Percentiles rank a stretch among this genome's conserved stretches.
These are phyloP conservation scores for Serilophus lunatus DNA, from an alignment of 2,113 vertebrate species.

Conservation along the genomic window DNA sequence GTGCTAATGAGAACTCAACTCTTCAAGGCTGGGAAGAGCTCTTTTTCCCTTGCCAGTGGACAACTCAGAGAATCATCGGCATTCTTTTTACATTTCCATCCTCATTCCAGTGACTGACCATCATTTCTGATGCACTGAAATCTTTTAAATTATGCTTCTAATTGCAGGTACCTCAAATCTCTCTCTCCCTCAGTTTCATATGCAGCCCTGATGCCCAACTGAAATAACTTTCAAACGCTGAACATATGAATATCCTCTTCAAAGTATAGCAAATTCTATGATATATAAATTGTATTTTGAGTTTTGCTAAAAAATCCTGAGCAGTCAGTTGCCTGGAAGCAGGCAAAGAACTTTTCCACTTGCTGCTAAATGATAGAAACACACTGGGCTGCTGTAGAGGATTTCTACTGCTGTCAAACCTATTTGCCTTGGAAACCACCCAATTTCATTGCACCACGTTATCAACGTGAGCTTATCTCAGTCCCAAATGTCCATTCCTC, in stretches of 20 bases:
- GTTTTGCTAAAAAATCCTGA: not conserved
- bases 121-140: not conserved
- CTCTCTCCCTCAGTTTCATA: not conserved
- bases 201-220: not conserved
- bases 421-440: slow-evolving; percentile 27
- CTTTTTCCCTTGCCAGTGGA: not conserved
- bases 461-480: slow-evolving; percentile 8
- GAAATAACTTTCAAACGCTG: not conserved
- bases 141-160: not conserved
- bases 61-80: not conserved
- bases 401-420: not conserved
- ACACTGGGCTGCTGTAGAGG: not conserved
- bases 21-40: not conserved
- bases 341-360: slow-evolving; percentile 10
- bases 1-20: not conserved
- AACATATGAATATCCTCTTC: not conserved
- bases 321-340: not conserved
- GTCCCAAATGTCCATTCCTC: not conserved
- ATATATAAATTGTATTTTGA: not conserved
- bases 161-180: not conserved
- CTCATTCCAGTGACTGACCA: not conserved
- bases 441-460: not conserved
- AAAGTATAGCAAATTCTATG: not conserved
- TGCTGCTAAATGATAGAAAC: not conserved
- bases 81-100: not conserved